Conservation (phyloP, 92 coral and sea anemone genomes). For the Zoanthus sansibaricus region DNA sequence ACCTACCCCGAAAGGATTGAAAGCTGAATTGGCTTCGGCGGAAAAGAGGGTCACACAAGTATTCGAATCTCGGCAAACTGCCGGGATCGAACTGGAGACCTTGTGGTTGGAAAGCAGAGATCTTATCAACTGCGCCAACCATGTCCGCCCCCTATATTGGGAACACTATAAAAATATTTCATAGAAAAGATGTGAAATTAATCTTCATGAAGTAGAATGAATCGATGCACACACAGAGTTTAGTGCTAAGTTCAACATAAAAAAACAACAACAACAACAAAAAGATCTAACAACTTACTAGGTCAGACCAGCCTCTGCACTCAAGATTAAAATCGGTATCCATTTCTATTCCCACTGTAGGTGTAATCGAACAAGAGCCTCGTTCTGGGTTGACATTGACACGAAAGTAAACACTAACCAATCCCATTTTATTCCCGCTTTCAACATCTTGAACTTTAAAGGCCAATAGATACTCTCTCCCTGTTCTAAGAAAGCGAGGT, state of each 20-base stretch:
- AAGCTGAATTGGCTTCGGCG: too few species aligned
- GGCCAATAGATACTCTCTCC: conserved; percentile 30
- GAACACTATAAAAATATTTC: too few species aligned
- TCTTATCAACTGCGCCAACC: too few species aligned
- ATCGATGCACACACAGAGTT: too few species aligned
- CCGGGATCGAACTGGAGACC: too few species aligned
- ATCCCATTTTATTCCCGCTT: conserved; percentile 39
- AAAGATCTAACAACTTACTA: conserved; percentile 32
- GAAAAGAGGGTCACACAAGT: too few species aligned
- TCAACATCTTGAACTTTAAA: conserved; percentile 26
- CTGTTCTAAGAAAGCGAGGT: conserved; percentile 7
- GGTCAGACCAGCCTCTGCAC: conserved; percentile 52
- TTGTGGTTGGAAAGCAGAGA: too few species aligned
- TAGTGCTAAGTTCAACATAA: not conserved
- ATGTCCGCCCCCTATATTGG: too few species aligned
- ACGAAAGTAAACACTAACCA: conserved; percentile 59
- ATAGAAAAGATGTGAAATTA: too few species aligned
- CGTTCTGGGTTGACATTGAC: conserved; percentile 53
- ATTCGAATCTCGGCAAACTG: too few species aligned
- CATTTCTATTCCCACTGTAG: conserved; percentile 60
- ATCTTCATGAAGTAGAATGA: too few species aligned
- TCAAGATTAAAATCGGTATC: conserved; percentile 62
- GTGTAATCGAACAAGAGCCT: conserved; percentile 57
- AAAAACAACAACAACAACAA: not conserved
- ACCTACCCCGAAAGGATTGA: too few species aligned